A percentile compares a stretch with the other conserved stretches of the same genome.
phyloP scores from a whole-genome alignment of 2,888 invertebrate genomes.

The Drosophila parthenogenetica region DNA sequence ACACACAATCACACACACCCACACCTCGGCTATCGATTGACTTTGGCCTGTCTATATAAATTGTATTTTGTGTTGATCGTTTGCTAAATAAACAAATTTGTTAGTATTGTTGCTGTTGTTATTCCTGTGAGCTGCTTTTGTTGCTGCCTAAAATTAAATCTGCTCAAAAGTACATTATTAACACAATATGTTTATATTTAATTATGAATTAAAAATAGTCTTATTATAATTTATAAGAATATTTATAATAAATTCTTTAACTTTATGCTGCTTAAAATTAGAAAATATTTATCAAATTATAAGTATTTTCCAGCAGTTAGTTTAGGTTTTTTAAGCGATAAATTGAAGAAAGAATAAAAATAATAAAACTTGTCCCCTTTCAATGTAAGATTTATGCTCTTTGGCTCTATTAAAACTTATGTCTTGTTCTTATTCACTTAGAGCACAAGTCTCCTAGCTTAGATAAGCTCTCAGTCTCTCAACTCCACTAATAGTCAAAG shows the following conservation, averaged over 20 bases:
- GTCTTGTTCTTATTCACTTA: neutral
- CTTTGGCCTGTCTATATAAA: slow-evolving; percentile 79
- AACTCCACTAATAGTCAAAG: slow-evolving; percentile 9
- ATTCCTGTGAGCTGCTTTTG: slow-evolving; percentile 20
- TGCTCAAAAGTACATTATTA: neutral
- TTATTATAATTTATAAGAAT: neutral
- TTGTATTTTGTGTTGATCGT: slow-evolving; percentile 78
- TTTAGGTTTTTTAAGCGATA: too few relatives aligned
- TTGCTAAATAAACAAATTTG: slow-evolving; percentile 76
- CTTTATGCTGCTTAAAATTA: too few relatives aligned
- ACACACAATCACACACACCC: slow-evolving; percentile 25
- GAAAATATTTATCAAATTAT: too few relatives aligned
- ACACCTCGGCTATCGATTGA: slow-evolving; percentile 59
- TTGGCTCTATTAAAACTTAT: neutral
- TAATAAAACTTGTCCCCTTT: neutral
- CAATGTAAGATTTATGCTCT: neutral
- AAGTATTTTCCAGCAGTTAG: too few relatives aligned
- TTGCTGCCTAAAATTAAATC: neutral
- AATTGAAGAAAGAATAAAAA: too few relatives aligned
- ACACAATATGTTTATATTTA: neutral
- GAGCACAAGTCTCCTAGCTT: neutral
- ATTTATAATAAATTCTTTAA: neutral
- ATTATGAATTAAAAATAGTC: neutral
- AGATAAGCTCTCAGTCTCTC: slow-evolving; percentile 1
- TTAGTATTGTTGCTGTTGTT: slow-evolving; percentile 31